These are phyloP conservation scores for Brachionus rotundiformis DNA, from an alignment of 1,140 invertebrate species.

Conservation along the genomic window DNA sequence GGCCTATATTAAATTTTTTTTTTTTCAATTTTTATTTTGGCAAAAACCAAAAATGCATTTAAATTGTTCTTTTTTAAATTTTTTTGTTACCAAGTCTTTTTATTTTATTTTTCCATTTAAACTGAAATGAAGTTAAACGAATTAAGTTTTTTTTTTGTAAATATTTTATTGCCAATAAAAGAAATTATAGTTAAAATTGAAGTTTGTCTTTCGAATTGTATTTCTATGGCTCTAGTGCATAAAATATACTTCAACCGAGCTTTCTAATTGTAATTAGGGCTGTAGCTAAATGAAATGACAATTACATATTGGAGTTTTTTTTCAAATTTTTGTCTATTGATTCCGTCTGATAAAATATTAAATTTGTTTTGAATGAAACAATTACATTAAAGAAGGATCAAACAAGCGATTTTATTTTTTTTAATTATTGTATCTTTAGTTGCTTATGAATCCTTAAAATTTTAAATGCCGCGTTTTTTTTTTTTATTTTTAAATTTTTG, in stretches of 20 bases:
- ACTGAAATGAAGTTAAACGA: slow-evolving; percentile 43
- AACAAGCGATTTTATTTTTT: background rate
- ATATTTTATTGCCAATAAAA: slow-evolving; percentile 41
- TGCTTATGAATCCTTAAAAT: slow-evolving; percentile 7
- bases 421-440: background rate
- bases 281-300: background rate
- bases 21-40: slow-evolving; percentile 25
- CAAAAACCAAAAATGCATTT: slow-evolving; percentile 43
- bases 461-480: background rate
- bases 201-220: background rate
- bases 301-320: background rate
- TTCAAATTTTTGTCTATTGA: background rate
- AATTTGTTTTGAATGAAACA: background rate
- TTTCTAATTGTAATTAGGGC: background rate
- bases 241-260: background rate
- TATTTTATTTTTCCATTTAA: slow-evolving; percentile 2
- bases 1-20: background rate
- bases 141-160: slow-evolving; percentile 42
- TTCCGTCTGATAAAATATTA: background rate
- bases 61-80: background rate
- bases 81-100: slow-evolving; percentile 42
- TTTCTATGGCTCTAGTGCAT: background rate
- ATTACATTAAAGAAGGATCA: background rate
- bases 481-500: background rate
- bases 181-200: slow-evolving; percentile 18